A percentile compares a stretch with the other conserved stretches of the same genome.
Conservation (phyloP, 2,113 vertebrate species). For the Hemibagrus wyckioides region DNA sequence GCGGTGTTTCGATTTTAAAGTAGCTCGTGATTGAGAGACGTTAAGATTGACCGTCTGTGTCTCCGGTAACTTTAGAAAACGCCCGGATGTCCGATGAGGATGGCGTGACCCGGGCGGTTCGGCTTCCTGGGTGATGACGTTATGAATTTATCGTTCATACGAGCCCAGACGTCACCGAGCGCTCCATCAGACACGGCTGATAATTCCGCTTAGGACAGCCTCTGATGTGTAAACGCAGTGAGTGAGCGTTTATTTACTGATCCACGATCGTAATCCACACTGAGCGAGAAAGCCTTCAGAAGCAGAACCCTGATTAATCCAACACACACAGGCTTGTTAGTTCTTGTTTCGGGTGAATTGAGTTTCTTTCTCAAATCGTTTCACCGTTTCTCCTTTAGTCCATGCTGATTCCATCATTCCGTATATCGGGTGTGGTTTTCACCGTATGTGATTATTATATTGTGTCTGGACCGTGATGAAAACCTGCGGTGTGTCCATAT, state of each 20-base stretch:
- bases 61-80: not conserved
- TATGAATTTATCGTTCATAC: not conserved
- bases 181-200: constrained; percentile 39
- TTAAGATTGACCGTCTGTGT: not conserved
- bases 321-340: not conserved
- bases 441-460: not conserved
- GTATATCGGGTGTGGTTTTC: not conserved
- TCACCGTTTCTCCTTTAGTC: not conserved
- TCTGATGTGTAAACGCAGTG: constrained; percentile 1
- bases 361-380: too few relatives aligned
- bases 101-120: not conserved
- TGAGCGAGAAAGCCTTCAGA: not conserved
- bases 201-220: constrained; percentile 47
- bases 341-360: not conserved
- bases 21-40: not conserved
- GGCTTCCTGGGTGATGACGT: not conserved
- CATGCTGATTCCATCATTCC: not conserved
- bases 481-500: not conserved
- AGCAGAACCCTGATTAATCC: not conserved
- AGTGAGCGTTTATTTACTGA: not conserved
- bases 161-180: not conserved
- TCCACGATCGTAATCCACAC: not conserved
- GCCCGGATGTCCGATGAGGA: not conserved
- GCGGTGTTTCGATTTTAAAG: not conserved
- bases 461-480: not conserved